Evolutionary conservation across 2,797 vertebrate species (phyloP), one percentile per base, ranked within the genome.

Genomic region (Podarcis lilfordi): DNA sequence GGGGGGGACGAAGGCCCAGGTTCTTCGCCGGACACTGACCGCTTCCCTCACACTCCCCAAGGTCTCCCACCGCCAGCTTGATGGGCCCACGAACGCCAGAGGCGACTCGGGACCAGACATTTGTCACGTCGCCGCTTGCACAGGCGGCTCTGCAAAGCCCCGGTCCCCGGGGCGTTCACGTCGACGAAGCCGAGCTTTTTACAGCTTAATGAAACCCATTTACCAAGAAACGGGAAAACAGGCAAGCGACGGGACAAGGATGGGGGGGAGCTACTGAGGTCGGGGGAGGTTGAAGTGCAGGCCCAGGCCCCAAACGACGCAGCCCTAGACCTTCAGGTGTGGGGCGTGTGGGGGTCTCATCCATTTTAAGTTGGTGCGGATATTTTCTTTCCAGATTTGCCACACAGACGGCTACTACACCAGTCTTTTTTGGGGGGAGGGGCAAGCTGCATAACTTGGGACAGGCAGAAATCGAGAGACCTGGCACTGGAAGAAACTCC

Each of bases 131-230:
- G 9, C 29, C 27, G 8, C 29, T 29, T 68, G 19, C 25, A 7
- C 2, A 25, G 45, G 17, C 13, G 9, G 29, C 45, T 66, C 61
- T 45, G 35, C 64, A 72, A 55, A 90, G 85, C 19, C 40, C 68
- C 2, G 13, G 23, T 76, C 88, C 83, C 69, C 78, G 40, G 35
- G 88, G 88, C 88, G n/a, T 40, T 50, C 40, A 17, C 40, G 5
- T 50, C 55, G 55, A 50, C 55, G 25, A 80, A 89, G 82, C 74
- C 8, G 32, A 43, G 61, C 10, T 40, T 25, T 55, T 83, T 78
- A 40, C 66, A 7, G 61, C 78, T 88, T 90, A 90, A 90, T 90
- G 86, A 90, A 90, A 90, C 35, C 77, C 71, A 90, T 90, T 87
- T 86, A 23, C 88, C 72, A 89, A 83, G 35, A 27, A 40, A n/a